Evolutionary conservation across 2,888 invertebrate species (phyloP).

Genomic region (Smittia sp.): DNA sequence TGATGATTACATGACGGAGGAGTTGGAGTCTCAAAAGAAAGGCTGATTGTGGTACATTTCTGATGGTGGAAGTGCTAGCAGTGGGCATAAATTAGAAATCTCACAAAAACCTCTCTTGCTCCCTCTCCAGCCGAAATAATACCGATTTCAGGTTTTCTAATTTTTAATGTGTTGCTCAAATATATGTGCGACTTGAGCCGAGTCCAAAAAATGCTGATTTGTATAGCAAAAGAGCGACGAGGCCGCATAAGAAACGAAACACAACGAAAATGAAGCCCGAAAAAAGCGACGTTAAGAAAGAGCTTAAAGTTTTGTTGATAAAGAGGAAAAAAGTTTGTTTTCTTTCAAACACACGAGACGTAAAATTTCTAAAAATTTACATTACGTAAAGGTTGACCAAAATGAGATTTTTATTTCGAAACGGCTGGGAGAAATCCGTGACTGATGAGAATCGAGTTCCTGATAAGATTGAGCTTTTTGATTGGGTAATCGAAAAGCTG

Average conservation of each 20-base stretch:
- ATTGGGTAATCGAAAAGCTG: too few species aligned
- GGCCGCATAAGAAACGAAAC: constrained; percentile 22
- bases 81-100: constrained; percentile 40
- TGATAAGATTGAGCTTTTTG: too few species aligned
- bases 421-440: neutral
- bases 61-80: constrained; percentile 26
- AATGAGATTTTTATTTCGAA: constrained; percentile 40
- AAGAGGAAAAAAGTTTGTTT: constrained; percentile 22
- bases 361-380: constrained; percentile 41
- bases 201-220: constrained; percentile 20
- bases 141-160: constrained; percentile 39
- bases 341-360: constrained; percentile 14
- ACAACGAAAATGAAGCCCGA: constrained; percentile 11
- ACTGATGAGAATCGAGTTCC: neutral
- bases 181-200: constrained; percentile 3
- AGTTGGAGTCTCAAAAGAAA: neutral
- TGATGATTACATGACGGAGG: neutral
- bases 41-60: constrained; percentile 25
- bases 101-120: constrained; percentile 24
- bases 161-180: constrained; percentile 32
- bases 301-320: constrained; percentile 22
- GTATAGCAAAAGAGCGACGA: constrained; percentile 9
- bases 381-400: constrained; percentile 41
- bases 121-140: constrained; percentile 3
- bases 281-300: constrained; percentile 16